Conservation (phyloP, 1,140 invertebrate species). For the Mylabris phalerata region DNA sequence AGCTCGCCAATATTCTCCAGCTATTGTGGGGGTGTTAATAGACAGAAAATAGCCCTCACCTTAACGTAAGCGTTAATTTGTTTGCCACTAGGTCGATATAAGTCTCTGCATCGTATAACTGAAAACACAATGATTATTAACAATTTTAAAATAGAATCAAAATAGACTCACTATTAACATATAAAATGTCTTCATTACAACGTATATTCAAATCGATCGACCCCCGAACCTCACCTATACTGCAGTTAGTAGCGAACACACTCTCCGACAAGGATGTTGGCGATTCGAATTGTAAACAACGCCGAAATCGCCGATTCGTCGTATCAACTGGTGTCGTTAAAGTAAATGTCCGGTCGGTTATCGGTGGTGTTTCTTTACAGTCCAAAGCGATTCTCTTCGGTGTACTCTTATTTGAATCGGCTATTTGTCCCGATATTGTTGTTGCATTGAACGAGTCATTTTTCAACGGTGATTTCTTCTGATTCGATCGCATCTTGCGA, state of each 20-base stretch:
- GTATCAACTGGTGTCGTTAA: conserved; percentile 12
- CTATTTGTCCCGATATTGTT: conserved; percentile 6
- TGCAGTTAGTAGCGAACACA: conserved; percentile 16
- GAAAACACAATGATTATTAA: conserved; percentile 20
- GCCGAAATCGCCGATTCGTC: conserved; percentile 19
- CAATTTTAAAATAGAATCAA: not conserved
- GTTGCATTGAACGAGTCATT: conserved; percentile 25
- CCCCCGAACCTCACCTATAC: conserved; percentile 22
- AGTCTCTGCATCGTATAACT: conserved; percentile 46
- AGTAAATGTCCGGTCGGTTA: conserved; percentile 1
- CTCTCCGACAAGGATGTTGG: conserved; percentile 25
- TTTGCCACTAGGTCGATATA: conserved; percentile 39
- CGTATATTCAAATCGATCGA: conserved; percentile 30
- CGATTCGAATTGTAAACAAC: conserved; percentile 32
- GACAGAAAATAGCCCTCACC: conserved; percentile 23
- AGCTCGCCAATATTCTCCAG: no score
- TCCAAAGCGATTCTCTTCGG: not conserved
- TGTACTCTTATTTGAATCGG: conserved; percentile 2
- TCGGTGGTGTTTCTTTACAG: no score
- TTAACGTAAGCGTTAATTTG: conserved; percentile 49
- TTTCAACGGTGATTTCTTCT: conserved; percentile 21
- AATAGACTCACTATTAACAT: conserved; percentile 30
- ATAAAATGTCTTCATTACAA: conserved; percentile 17
- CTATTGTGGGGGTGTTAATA: not conserved
- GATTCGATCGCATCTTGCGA: conserved; percentile 5